Base-by-base conservation (phyloP, 2,797 vertebrate species). In the Alexandromys oeconomus region DNA sequence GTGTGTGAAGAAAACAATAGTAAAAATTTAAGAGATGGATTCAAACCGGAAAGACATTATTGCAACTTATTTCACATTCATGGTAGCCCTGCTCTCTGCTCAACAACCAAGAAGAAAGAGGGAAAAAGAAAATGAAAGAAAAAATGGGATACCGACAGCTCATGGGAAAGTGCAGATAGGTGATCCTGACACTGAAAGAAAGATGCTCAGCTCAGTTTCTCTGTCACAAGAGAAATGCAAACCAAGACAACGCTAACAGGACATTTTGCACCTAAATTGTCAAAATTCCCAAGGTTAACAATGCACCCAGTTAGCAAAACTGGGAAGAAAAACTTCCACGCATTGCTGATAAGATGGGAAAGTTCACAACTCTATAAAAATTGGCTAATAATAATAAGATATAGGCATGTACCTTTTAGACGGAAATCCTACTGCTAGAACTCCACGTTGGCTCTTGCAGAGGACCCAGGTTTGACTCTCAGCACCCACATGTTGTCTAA, bases 91-190 rank as follows among this genome's bases (percentile, higher is more conserved):
- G 23, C 12, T 82, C 34, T 23, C 61, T 43, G 85, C 19, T 76
- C 29, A 54, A 63, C 12, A 57, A 54, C 86, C 84, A 90, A 74
- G 14, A 79, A 40, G 25, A 74, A 89, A 84, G 78, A 54, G 86
- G 17, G 80, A 27, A n/a, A 82, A 81, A 57, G 57, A 21, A 57
- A 57, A 5, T 40, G n/a, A 59, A 57, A 15, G 3, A 10, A 59
- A 80, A 34, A 87, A 46, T 12, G 15, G 15, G 15, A 74, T 73
- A 57, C 46, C 82, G 29, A 79, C 0, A 79, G 10, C 0, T 25
- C 61, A 82, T 4, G 81, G 73, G 59, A 95, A 95, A 74, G 69
- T 37, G 71, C 91, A 93, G 57, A n/a, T 17, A 37, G n/a, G 65
- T n/a, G 19, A 61, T 10, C 23, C 40, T 67, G 51, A 86, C 48